A percentile compares a stretch with the other conserved stretches of the same genome.
Evolutionary conservation across 2,113 vertebrate species (phyloP).

Genomic region (Plotosus lineatus): DNA sequence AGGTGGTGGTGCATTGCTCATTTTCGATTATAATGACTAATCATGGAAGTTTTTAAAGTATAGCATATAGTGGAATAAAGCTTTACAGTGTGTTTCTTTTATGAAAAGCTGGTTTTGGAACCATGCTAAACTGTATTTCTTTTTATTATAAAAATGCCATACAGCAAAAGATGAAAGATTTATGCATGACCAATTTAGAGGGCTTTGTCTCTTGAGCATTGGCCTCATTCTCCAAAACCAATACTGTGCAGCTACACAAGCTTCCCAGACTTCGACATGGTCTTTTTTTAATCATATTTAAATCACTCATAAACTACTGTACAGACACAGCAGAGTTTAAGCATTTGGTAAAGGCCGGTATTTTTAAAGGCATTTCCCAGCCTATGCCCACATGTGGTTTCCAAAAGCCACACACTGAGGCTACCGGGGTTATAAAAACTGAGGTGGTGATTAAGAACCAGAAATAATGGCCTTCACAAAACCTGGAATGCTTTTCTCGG

Average conservation of each 20-base stretch:
- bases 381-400: conserved; percentile 72
- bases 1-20: conserved; percentile 19
- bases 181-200: background rate
- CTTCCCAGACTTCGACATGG: background rate
- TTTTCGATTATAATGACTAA: background rate
- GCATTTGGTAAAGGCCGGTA: conserved; percentile 51
- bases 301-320: conserved; percentile 43
- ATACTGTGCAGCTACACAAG: conserved; percentile 7
- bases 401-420: conserved; percentile 66
- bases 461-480: conserved; percentile 78
- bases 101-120: background rate
- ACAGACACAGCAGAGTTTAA: conserved; percentile 36
- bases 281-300: conserved; percentile 29
- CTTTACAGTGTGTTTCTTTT: background rate
- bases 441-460: conserved; percentile 76
- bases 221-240: background rate
- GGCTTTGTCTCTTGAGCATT: background rate
- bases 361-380: conserved; percentile 63
- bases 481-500: conserved; percentile 68
- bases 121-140: background rate
- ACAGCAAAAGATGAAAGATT: background rate
- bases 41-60: conserved; percentile 1
- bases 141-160: background rate
- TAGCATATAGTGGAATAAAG: background rate
- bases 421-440: conserved; percentile 73